Base-by-base conservation (phyloP, 2,888 invertebrate genomes). In the Stenodera caucasica region DNA sequence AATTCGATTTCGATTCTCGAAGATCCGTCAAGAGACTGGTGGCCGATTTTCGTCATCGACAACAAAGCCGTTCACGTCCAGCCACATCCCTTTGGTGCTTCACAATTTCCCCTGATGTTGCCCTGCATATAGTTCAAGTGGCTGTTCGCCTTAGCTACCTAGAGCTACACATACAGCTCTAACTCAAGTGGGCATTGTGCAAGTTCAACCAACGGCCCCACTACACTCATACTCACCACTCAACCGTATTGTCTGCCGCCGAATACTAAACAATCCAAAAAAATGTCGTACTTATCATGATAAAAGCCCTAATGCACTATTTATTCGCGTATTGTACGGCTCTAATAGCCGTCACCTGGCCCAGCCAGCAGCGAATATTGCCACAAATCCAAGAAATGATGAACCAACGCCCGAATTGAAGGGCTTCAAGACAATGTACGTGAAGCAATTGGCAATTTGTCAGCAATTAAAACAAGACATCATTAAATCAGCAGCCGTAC, bases 381-480 rank as follows among this genome's bases (percentile, higher is more conserved):
- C 11, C 15, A 32, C n/a, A 30, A 51, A 51, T 30, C 32, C n/a
- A 51, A 15, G 26, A 26, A 26, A 30, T 18, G 23, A 32, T 29
- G 14, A 32, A 30, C 15, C 18, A 40, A 8, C 40, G 40, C 15
- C 9, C 35, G 15, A 15, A 15, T 15, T 14, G 40, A 40, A 30
- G n/a, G 51, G 51, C 29, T n/a, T 30, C 9, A 15, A 26, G 35
- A 45, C 45, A 40, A 55, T 49, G 23, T 32, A 32, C 30, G 6
- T 14, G 35, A 6, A 73, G 76, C 77, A 80, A 79, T 79, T 79
- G 80, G 73, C 79, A 79, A 79, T 80, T 80, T 80, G 81, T 80
- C 79, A 79, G 81, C 80, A 81, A 81, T 80, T 80, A 81, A 81
- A 80, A 79, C 80, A 79, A 80, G 80, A 79, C 79, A 77, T 80